A percentile compares a stretch with the other conserved stretches of the same genome.
phyloP scores from a whole-genome alignment of 1,140 invertebrate genomes.

The Drosophila suzukii region DNA sequence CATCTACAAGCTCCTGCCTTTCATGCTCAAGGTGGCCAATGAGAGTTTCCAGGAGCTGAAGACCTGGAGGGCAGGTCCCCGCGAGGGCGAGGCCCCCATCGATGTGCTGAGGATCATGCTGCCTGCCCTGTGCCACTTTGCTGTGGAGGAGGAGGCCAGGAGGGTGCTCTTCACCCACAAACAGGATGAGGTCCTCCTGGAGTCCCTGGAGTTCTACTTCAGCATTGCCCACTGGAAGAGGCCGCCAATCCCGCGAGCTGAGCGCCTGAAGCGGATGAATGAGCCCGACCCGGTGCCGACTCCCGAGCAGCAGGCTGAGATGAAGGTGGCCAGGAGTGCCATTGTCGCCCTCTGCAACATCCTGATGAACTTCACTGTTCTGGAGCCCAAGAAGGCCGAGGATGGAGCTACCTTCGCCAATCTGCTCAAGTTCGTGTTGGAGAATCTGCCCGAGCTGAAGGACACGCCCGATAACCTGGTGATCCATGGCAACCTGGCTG shows the following conservation, averaged over 20 bases:
- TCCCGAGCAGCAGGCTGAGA: slow-evolving; percentile 90
- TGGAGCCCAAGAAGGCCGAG: slow-evolving; percentile 93
- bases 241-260: slow-evolving; percentile 91
- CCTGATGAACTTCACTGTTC: slow-evolving; percentile 95
- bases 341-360: slow-evolving; percentile 95
- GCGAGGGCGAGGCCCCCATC: slow-evolving; percentile 86
- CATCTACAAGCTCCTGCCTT: slow-evolving; percentile 91
- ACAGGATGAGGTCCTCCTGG: slow-evolving; percentile 91
- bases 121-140: slow-evolving; percentile 94
- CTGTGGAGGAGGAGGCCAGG: slow-evolving; percentile 94
- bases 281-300: slow-evolving; percentile 91
- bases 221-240: slow-evolving; percentile 94
- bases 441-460: slow-evolving; percentile 93
- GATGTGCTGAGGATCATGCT: slow-evolving; percentile 93
- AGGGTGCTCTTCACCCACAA: slow-evolving; percentile 92
- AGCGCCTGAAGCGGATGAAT: slow-evolving; percentile 89
- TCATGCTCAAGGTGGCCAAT: slow-evolving; percentile 91
- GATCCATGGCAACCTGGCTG: slow-evolving; percentile 92
- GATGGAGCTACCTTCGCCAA: slow-evolving; percentile 90
- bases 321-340: slow-evolving; percentile 92
- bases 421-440: slow-evolving; percentile 94
- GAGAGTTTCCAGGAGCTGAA: slow-evolving; percentile 91
- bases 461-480: slow-evolving; percentile 93
- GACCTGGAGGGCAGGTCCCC: slow-evolving; percentile 85
- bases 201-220: slow-evolving; percentile 93